Conservation (phyloP, 53 echinoderm and acorn worm genomes). For the Paracentrotus lividus region DNA sequence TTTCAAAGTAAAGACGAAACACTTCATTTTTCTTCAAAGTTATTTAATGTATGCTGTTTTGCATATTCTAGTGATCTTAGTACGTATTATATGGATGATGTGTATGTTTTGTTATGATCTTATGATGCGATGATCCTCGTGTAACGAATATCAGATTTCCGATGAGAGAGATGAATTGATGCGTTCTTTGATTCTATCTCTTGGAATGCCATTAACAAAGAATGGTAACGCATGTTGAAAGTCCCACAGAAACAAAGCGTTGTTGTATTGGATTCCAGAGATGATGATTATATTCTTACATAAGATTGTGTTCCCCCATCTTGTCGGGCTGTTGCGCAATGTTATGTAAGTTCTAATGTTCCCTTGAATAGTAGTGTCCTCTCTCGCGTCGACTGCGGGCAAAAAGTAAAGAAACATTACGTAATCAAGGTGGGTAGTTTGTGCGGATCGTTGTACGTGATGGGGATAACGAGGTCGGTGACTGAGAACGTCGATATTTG, state of each 20-base stretch:
- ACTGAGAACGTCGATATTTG: neutral
- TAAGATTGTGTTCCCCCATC: constrained; percentile 22
- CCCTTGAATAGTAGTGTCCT: constrained; percentile 34
- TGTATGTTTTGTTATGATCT: neutral
- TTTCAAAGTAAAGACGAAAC: no score
- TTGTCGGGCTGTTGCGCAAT: constrained; percentile 54
- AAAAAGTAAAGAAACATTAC: constrained; percentile 65
- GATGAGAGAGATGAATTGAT: neutral
- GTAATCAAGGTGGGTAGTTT: constrained; percentile 52
- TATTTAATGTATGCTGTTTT: neutral
- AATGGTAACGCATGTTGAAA: neutral
- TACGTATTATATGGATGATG: neutral
- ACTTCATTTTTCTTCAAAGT: no score
- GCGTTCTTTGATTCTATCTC: neutral
- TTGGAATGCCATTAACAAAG: neutral
- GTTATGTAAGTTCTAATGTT: constrained; percentile 60
- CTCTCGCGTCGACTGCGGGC: constrained; percentile 19
- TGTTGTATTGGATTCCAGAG: neutral
- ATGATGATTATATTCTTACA: constrained; percentile 42
- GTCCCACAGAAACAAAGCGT: constrained; percentile 41
- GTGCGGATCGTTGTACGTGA: constrained; percentile 7
- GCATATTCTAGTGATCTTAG: neutral
- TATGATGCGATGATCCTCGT: neutral
- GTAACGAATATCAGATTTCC: neutral
- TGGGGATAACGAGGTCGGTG: constrained; percentile 31